Conservation (phyloP, 1,140 invertebrate species). For the Ceratina australensis region DNA sequence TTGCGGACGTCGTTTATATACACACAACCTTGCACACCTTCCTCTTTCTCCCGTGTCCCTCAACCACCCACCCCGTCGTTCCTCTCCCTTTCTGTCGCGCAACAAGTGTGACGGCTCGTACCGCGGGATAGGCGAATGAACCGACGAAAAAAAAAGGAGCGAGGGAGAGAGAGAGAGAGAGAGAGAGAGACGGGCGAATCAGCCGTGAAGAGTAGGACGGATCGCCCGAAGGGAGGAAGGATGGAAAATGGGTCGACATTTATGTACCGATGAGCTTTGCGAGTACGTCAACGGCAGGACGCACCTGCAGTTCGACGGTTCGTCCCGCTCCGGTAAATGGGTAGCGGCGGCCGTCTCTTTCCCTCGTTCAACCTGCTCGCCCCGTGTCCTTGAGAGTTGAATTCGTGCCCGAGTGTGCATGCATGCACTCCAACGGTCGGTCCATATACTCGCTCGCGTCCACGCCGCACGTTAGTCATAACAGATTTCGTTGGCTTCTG, state of each 20-base stretch:
- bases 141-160: slow-evolving; percentile 38
- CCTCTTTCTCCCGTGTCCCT: slow-evolving; percentile 24
- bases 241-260: slow-evolving; percentile 66
- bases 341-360: too few species aligned
- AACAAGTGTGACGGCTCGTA: slow-evolving; percentile 66
- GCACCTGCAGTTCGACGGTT: slow-evolving; percentile 47
- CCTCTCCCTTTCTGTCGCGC: slow-evolving; percentile 60
- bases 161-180: neutral
- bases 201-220: slow-evolving; percentile 20
- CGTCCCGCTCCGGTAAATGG: slow-evolving; percentile 20
- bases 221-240: neutral
- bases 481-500: too few species aligned
- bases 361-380: neutral
- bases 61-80: neutral
- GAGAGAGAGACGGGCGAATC: slow-evolving; percentile 7
- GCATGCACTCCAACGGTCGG: neutral
- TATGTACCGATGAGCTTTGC: slow-evolving; percentile 60
- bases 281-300: slow-evolving; percentile 62
- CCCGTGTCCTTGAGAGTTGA: slow-evolving; percentile 28
- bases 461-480: neutral
- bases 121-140: slow-evolving; percentile 44
- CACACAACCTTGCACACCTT: slow-evolving; percentile 26
- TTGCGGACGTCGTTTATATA: slow-evolving; percentile 35
- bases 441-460: neutral
- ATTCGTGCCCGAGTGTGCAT: neutral